These are phyloP conservation scores for Chaetophractus vellerosus DNA, from an alignment of 2,797 vertebrate species.

Conservation along the genomic window DNA sequence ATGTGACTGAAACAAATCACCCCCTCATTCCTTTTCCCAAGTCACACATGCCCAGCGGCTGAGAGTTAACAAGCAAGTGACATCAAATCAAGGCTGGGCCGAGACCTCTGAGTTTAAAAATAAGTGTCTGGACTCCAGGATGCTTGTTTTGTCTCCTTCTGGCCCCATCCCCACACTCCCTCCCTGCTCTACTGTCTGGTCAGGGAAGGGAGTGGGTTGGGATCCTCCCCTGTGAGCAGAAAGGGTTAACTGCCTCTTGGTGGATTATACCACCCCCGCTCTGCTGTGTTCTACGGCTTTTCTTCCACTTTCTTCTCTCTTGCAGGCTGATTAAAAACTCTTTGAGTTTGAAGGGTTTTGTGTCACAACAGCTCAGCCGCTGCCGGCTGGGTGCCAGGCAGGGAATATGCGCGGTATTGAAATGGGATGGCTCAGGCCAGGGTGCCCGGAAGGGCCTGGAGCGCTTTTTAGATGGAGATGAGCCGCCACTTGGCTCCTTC, in stretches of 20 bases:
- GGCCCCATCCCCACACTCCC: neutral
- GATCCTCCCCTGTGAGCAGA: neutral
- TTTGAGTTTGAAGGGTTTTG: constrained; percentile 88
- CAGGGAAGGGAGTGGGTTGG: no score
- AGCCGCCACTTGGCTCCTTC: constrained; percentile 86
- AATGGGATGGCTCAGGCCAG: constrained; percentile 79
- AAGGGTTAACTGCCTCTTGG: constrained; percentile 80
- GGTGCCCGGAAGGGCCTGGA: constrained; percentile 81
- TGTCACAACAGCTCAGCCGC: constrained; percentile 87
- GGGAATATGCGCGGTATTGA: constrained; percentile 88
- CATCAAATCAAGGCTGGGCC: neutral
- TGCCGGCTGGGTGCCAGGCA: constrained; percentile 86
- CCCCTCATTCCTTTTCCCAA: constrained; percentile 58
- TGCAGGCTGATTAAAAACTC: constrained; percentile 87
- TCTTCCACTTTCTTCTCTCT: constrained; percentile 86
- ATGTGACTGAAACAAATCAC: constrained; percentile 66
- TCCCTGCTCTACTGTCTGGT: neutral
- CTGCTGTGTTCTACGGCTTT: constrained; percentile 81
- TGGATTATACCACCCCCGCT: neutral
- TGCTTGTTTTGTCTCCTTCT: neutral
- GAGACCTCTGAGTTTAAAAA: constrained; percentile 65
- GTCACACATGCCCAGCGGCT: neutral
- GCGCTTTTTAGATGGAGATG: constrained; percentile 88
- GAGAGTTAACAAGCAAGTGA: constrained; percentile 27
- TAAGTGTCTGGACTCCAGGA: constrained; percentile 15